Conservation (phyloP, 1,140 invertebrate genomes). For the Drosophila grimshawi region DNA sequence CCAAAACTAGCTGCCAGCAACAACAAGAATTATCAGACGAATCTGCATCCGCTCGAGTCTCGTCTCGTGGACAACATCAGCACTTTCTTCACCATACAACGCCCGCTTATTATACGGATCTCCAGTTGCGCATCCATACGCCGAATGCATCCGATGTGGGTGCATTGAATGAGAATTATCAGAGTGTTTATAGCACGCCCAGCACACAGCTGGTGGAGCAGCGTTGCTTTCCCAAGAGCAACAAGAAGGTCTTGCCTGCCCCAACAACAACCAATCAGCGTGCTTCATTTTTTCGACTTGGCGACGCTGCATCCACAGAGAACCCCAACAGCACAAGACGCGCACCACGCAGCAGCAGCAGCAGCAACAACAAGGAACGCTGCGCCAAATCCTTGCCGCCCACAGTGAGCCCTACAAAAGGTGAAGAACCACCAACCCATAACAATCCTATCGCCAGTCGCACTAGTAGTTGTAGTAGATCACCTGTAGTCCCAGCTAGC, state of each 20-base stretch:
- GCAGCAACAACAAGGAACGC: slow-evolving; percentile 49
- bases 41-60: slow-evolving; percentile 31
- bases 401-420: slow-evolving; percentile 78
- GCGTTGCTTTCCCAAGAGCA: slow-evolving; percentile 69
- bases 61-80: slow-evolving; percentile 77
- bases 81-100: slow-evolving; percentile 80
- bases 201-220: slow-evolving; percentile 74
- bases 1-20: slow-evolving; percentile 83
- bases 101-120: slow-evolving; percentile 80
- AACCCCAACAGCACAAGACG: slow-evolving; percentile 42
- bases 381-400: slow-evolving; percentile 71
- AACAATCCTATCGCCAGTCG: slow-evolving; percentile 32
- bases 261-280: slow-evolving; percentile 13
- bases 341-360: slow-evolving; percentile 44
- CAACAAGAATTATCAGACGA: slow-evolving; percentile 54
- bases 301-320: slow-evolving; percentile 63
- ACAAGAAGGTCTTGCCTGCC: neutral
- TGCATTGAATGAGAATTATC: slow-evolving; percentile 78
- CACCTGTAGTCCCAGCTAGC: slow-evolving; percentile 56
- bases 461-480: slow-evolving; percentile 47
- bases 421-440: slow-evolving; percentile 50
- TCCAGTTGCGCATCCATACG: slow-evolving; percentile 74
- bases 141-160: slow-evolving; percentile 72
- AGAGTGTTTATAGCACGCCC: slow-evolving; percentile 76
- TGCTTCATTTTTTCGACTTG: slow-evolving; percentile 75